Percentiles rank a stretch among this genome's conserved stretches.
These are phyloP conservation scores for Lycaon pictus DNA, from an alignment of 2,113 vertebrate species.

Conservation along the genomic window DNA sequence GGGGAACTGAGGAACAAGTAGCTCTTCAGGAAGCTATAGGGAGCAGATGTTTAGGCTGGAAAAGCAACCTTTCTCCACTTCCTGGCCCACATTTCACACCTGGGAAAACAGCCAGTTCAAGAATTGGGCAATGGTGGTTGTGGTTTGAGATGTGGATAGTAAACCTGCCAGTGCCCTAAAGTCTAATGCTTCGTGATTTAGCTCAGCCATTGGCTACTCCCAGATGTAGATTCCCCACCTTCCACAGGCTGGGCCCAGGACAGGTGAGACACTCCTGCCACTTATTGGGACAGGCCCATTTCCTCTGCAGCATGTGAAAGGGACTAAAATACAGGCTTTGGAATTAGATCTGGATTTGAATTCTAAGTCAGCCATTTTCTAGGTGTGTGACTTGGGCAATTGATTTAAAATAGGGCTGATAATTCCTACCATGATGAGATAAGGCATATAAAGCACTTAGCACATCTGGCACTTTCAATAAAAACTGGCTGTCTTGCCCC, in stretches of 20 bases:
- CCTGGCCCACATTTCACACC: background rate
- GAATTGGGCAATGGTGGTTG: background rate
- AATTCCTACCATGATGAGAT: background rate
- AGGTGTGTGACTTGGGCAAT: background rate
- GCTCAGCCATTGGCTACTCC: background rate
- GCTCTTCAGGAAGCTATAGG: background rate
- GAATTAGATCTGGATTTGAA: conserved; percentile 47
- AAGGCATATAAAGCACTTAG: background rate
- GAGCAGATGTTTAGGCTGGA: background rate
- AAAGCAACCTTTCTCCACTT: conserved; percentile 21
- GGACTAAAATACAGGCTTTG: background rate
- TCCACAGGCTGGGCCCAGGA: background rate
- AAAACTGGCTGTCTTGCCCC: background rate
- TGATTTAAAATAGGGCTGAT: background rate
- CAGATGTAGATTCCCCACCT: background rate
- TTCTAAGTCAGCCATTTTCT: conserved; percentile 36
- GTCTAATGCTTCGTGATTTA: background rate
- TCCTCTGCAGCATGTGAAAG: background rate
- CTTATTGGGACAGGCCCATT: background rate
- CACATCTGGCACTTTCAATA: background rate
- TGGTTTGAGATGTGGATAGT: background rate
- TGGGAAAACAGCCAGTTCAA: conserved; percentile 31
- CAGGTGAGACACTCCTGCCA: background rate
- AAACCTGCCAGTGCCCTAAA: background rate
- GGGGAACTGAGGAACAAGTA: background rate